Percentiles rank a stretch among this genome's conserved stretches.
Conservation (phyloP, 2,797 vertebrate genomes). For the Pelodytes ibericus region DNA sequence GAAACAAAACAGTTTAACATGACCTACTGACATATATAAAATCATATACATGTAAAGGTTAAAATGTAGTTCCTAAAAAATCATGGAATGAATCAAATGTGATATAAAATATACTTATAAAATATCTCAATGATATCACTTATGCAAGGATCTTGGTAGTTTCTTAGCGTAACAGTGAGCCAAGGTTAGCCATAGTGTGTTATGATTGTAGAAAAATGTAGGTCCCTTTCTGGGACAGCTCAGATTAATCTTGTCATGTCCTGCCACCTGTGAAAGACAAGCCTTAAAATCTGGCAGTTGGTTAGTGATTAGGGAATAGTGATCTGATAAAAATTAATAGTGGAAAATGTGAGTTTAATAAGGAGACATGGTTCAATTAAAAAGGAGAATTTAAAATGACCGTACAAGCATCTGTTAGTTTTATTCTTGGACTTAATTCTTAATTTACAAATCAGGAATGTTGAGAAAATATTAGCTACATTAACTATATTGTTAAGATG, state of each 20-base stretch:
- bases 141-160: neutral
- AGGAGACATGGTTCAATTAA: slow-evolving; percentile 32
- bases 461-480: neutral
- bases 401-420: neutral
- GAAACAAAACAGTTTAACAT: too few relatives aligned
- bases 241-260: slow-evolving; percentile 35
- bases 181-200: slow-evolving; percentile 1
- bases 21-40: too few relatives aligned
- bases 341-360: slow-evolving; percentile 36
- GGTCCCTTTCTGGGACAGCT: slow-evolving; percentile 22
- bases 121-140: neutral
- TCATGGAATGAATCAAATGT: too few relatives aligned
- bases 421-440: neutral
- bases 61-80: too few relatives aligned
- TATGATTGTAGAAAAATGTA: slow-evolving; percentile 15
- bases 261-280: slow-evolving; percentile 32
- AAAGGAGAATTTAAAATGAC: slow-evolving; percentile 20
- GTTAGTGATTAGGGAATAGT: slow-evolving; percentile 20
- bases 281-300: slow-evolving; percentile 24
- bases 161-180: neutral
- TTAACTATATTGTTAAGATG: neutral
- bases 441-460: neutral
- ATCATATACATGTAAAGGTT: too few relatives aligned
- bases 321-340: slow-evolving; percentile 38
- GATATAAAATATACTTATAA: too few relatives aligned